phyloP scores from a whole-genome alignment of 2,113 vertebrate species.

The Pardalotus punctatus region DNA sequence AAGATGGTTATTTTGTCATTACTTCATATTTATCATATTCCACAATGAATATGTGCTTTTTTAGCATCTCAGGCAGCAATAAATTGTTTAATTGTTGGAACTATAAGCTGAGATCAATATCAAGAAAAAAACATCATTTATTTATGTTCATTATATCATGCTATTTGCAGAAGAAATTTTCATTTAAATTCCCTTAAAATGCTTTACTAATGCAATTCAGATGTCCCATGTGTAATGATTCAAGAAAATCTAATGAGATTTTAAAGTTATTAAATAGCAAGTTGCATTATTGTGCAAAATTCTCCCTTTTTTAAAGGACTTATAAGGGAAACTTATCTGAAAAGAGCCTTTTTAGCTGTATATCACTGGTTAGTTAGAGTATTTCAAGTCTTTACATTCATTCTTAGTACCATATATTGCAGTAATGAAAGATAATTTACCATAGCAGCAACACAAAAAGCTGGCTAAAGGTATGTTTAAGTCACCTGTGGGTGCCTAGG shows the following conservation, averaged over 20 bases:
- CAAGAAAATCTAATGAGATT: neutral
- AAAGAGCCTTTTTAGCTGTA: neutral
- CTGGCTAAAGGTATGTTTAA: neutral
- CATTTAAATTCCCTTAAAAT: neutral
- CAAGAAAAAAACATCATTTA: neutral
- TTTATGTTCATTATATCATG: neutral
- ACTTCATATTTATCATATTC: neutral
- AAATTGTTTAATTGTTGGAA: neutral
- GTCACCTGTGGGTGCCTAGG: neutral
- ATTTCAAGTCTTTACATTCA: neutral
- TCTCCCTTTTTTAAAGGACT: neutral
- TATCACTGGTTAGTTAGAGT: neutral
- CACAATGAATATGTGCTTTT: neutral
- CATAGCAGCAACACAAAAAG: neutral
- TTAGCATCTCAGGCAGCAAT: neutral
- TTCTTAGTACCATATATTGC: neutral
- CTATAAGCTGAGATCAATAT: neutral
- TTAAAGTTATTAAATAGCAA: neutral
- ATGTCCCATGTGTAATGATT: too few relatives aligned
- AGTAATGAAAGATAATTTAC: neutral
- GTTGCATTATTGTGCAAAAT: neutral
- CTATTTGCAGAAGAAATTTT: neutral
- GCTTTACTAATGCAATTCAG: neutral
- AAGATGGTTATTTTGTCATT: neutral
- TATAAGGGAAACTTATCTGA: neutral